phyloP scores from a whole-genome alignment of 2,113 vertebrate genomes.

The Lucifuga dentata region DNA sequence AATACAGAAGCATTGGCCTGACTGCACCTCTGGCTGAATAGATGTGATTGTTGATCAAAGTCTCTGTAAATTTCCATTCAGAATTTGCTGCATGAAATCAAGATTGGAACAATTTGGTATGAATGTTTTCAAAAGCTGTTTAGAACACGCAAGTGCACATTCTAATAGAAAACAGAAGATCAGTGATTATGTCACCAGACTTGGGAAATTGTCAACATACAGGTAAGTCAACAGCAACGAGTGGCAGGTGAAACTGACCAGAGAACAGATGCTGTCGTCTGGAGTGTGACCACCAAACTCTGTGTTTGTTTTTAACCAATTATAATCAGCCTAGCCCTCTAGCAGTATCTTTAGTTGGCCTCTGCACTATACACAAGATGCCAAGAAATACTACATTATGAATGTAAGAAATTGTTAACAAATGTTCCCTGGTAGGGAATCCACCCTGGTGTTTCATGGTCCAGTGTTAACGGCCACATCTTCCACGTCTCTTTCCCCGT shows the following conservation, averaged over 20 bases:
- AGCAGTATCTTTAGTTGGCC: conserved; percentile 50
- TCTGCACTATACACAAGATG: conserved; percentile 1
- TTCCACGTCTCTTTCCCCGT: background rate
- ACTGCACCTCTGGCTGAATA: conserved; percentile 15
- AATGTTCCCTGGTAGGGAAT: conserved; percentile 54
- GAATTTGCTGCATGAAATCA: background rate
- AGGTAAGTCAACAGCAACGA: conserved; percentile 21
- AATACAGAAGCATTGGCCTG: conserved; percentile 11
- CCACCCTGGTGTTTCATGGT: conserved; percentile 2
- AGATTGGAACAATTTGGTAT: background rate
- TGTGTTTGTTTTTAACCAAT: conserved; percentile 63
- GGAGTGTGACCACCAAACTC: conserved; percentile 53
- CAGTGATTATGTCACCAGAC: background rate
- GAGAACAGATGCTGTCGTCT: conserved; percentile 26
- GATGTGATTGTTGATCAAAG: conserved; percentile 4
- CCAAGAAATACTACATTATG: conserved; percentile 65
- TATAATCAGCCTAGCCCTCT: conserved; percentile 61
- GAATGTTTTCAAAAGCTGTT: background rate
- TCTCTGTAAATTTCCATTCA: conserved; percentile 11
- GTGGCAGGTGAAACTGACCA: conserved; percentile 33
- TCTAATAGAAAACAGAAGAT: background rate
- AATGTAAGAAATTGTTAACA: conserved; percentile 66
- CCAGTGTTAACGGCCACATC: conserved; percentile 37
- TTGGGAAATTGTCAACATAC: background rate
- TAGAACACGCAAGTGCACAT: background rate